Conservation (phyloP, 2,113 vertebrate species). For the Turnix velox region DNA sequence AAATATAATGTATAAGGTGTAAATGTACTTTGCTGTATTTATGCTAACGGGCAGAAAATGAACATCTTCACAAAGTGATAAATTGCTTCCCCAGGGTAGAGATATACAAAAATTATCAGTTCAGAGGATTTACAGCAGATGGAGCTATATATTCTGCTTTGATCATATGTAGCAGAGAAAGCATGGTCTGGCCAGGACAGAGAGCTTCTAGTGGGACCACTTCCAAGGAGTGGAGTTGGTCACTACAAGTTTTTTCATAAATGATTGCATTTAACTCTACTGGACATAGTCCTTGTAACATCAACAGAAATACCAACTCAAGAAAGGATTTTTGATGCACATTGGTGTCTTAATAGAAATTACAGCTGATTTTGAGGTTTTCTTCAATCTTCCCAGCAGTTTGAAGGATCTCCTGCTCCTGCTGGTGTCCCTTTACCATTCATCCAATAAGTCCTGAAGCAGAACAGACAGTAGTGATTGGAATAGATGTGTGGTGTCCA, state of each 20-base stretch:
- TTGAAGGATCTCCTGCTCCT: not conserved
- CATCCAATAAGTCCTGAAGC: not conserved
- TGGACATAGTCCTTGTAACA: not conserved
- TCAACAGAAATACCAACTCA: not conserved
- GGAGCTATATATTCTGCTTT: constrained; percentile 60
- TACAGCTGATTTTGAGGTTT: not conserved
- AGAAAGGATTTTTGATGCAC: not conserved
- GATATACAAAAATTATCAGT: not conserved
- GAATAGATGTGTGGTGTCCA: not conserved
- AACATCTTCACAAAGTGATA: not conserved
- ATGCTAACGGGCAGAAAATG: not conserved
- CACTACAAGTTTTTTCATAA: not conserved
- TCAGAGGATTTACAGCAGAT: constrained; percentile 62
- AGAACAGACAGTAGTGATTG: too few relatives aligned
- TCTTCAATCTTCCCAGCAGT: not conserved
- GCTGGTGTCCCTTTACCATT: not conserved
- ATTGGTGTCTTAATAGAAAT: not conserved
- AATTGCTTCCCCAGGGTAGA: not conserved
- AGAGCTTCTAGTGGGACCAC: not conserved
- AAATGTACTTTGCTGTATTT: not conserved
- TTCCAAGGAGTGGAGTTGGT: not conserved
- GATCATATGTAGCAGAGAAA: not conserved
- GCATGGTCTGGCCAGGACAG: not conserved
- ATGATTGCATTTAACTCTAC: not conserved
- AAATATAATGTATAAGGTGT: not conserved